A percentile compares a stretch with the other conserved stretches of the same genome.
phyloP scores from a whole-genome alignment of 2,113 vertebrate genomes.

The Cebus imitator region DNA sequence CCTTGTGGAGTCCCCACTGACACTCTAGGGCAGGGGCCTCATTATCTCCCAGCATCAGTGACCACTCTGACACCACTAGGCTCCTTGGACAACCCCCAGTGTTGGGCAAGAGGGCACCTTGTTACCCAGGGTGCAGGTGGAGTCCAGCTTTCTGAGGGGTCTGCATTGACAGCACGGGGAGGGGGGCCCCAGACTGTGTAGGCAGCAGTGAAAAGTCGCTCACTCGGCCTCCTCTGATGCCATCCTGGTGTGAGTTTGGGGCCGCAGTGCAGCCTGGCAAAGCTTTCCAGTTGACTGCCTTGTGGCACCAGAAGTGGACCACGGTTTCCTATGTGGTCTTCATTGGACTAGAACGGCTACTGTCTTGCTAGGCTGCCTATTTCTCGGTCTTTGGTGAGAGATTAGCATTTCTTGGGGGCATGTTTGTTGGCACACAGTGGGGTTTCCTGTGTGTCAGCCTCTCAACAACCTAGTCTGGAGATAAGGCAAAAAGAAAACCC shows the following conservation, averaged over 20 bases:
- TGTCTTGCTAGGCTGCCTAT: not conserved
- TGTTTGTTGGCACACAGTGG: fast-evolving
- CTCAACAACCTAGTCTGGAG: not conserved
- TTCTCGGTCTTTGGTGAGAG: not conserved
- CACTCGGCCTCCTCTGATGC: fast-evolving
- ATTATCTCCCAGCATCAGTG: fast-evolving
- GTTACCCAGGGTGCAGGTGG: too few species aligned
- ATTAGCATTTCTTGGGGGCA: not conserved
- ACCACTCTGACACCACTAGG: not conserved
- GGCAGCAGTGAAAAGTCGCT: fast-evolving
- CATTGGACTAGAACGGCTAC: not conserved
- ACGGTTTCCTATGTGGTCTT: not conserved
- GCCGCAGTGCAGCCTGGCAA: too few species aligned
- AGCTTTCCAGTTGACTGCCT: not conserved
- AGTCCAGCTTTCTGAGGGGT: not conserved
- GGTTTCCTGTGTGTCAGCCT: too few species aligned
- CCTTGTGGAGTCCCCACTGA: fast-evolving
- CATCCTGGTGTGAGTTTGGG: too few species aligned
- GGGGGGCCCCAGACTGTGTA: not conserved
- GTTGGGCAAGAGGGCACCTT: fast-evolving
- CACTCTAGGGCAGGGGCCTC: not conserved
- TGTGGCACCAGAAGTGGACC: too few species aligned
- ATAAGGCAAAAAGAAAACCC: not conserved
- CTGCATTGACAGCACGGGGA: fast-evolving
- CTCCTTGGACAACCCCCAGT: too few species aligned